phyloP scores from a whole-genome alignment of 2,797 vertebrate species.

The Enteromius thamalakanensis region DNA sequence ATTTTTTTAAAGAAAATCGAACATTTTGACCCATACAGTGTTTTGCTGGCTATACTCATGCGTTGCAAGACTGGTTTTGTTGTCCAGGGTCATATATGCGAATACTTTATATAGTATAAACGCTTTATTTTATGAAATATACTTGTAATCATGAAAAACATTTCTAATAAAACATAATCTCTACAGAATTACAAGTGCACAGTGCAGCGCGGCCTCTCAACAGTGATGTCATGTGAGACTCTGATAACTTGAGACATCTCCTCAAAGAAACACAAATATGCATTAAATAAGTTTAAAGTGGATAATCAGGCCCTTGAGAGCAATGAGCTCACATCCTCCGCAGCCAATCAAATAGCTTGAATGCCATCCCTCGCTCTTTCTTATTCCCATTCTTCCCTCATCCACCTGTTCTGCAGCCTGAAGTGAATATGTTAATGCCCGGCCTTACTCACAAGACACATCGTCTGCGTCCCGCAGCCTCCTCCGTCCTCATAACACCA shows the following conservation, averaged over 20 bases:
- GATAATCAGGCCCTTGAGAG: slow-evolving; percentile 57
- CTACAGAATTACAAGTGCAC: background rate
- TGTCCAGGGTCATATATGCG: background rate
- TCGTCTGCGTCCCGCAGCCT: slow-evolving; percentile 27
- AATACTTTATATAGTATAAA: background rate
- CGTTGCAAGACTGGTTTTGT: background rate
- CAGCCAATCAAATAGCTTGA: slow-evolving; percentile 44
- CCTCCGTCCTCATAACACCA: slow-evolving; percentile 18
- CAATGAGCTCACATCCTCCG: slow-evolving; percentile 40
- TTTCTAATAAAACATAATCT: background rate
- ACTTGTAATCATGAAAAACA: background rate
- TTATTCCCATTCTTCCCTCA: slow-evolving; percentile 36
- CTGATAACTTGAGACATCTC: slow-evolving; percentile 45
- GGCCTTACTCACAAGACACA: slow-evolving; percentile 34
- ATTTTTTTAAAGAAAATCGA: background rate
- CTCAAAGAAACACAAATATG: slow-evolving; percentile 57
- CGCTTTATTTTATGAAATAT: background rate
- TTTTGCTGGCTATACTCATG: background rate
- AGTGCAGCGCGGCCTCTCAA: background rate
- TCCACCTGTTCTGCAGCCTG: slow-evolving; percentile 58
- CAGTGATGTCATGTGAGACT: slow-evolving; percentile 22
- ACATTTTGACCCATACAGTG: background rate
- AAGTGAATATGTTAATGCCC: slow-evolving; percentile 48
- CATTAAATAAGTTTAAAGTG: slow-evolving; percentile 50
- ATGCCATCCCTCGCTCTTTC: slow-evolving; percentile 29